Evolutionary conservation across 2,888 invertebrate genomes (phyloP).

Genomic region (Trissoscelio sp.): DNA sequence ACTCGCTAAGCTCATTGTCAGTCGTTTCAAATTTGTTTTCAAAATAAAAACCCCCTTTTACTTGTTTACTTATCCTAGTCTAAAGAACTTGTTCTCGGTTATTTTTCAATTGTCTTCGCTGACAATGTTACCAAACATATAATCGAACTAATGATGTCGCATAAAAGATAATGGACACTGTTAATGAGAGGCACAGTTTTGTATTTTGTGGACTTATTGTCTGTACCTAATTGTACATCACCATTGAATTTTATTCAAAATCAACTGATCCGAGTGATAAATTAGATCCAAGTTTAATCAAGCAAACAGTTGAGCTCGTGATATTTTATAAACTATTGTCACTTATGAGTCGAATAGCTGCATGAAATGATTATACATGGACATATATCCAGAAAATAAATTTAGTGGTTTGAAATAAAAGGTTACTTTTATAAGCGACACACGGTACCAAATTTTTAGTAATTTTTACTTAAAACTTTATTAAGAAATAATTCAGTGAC

Average conservation of each 20-base stretch:
- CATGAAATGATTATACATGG: conserved; percentile 8
- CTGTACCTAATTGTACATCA: conserved; percentile 17
- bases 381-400: too few species aligned
- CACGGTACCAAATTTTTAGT: too few species aligned
- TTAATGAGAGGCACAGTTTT: conserved; percentile 13
- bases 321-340: background rate
- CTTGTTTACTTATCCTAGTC: conserved; percentile 1
- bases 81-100: background rate
- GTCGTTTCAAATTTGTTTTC: conserved; percentile 13
- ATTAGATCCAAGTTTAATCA: background rate
- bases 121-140: conserved; percentile 14
- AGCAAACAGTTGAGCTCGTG: background rate
- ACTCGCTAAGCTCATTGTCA: conserved; percentile 24
- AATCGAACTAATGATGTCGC: background rate
- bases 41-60: background rate
- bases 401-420: too few species aligned
- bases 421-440: too few species aligned
- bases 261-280: too few species aligned
- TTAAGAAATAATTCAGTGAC: too few species aligned
- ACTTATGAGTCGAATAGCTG: background rate
- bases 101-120: conserved; percentile 55
- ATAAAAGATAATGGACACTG: conserved; percentile 4
- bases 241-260: too few species aligned
- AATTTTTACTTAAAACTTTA: too few species aligned
- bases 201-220: conserved; percentile 6